phyloP scores from a whole-genome alignment of 1,140 invertebrate genomes.

The Eupristina koningsbergeri region DNA sequence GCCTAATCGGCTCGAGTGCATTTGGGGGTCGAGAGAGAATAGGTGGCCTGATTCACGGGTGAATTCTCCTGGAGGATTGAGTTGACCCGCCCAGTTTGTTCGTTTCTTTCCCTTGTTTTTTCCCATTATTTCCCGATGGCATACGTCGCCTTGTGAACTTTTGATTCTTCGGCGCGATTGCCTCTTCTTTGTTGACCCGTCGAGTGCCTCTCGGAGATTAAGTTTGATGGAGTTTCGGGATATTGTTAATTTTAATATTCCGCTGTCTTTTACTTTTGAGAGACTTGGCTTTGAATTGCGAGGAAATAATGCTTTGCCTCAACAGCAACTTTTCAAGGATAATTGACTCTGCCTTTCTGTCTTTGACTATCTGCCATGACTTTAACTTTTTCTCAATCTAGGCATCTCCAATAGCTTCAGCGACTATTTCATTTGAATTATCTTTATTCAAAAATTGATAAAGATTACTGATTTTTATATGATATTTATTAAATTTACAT shows the following conservation, averaged over 20 bases:
- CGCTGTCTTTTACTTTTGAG: neutral
- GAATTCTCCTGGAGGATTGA: constrained; percentile 39
- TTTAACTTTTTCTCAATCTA: neutral
- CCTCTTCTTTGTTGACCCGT: constrained; percentile 39
- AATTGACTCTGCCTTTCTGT: neutral
- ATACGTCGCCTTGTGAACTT: neutral
- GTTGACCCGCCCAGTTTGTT: constrained; percentile 44
- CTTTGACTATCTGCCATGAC: neutral
- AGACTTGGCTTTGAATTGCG: neutral
- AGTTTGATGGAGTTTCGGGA: constrained; percentile 23
- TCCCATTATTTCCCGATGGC: neutral
- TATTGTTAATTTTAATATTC: constrained; percentile 7
- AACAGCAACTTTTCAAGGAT: neutral
- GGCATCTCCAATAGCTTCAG: neutral
- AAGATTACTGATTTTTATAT: too few species aligned
- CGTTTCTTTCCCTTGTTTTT: neutral
- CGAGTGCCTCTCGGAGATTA: constrained; percentile 17
- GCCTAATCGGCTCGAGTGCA: constrained; percentile 71
- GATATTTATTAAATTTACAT: too few species aligned
- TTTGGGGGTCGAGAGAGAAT: too few species aligned
- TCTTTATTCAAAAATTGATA: too few species aligned
- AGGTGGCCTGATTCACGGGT: constrained; percentile 65
- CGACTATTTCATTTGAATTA: too few species aligned
- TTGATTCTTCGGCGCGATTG: constrained; percentile 37
- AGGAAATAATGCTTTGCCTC: neutral